Conservation (phyloP, 2,888 invertebrate species). For the Polia nebulosa region DNA sequence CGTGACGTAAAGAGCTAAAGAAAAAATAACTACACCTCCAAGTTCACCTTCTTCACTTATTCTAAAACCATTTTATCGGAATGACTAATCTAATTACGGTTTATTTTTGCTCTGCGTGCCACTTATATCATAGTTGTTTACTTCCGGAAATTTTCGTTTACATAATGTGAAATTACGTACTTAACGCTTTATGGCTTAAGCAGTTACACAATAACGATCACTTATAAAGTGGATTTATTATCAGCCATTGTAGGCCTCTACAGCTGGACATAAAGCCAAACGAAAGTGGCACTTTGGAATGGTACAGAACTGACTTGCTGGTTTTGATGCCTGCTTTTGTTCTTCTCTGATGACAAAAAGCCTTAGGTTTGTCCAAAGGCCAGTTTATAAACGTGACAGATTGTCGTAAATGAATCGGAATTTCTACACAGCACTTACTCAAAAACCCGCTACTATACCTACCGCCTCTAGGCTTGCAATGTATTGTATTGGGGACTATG, state of each 20-base stretch:
- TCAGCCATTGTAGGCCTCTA: background rate
- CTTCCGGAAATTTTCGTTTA: constrained; percentile 30
- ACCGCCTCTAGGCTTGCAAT: too few relatives aligned
- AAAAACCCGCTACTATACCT: too few relatives aligned
- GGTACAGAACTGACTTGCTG: background rate
- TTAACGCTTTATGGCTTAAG: constrained; percentile 8
- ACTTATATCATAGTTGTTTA: constrained; percentile 24
- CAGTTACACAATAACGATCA: constrained; percentile 16
- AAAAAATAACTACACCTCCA: background rate
- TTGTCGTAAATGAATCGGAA: too few relatives aligned
- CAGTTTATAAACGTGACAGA: too few relatives aligned
- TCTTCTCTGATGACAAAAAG: background rate
- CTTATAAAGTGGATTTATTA: background rate
- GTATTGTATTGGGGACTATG: too few relatives aligned
- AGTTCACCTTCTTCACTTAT: background rate
- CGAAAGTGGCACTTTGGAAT: background rate
- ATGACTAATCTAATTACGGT: constrained; percentile 1
- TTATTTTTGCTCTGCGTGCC: constrained; percentile 6
- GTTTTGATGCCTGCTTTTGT: background rate
- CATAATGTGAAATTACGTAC: constrained; percentile 18
- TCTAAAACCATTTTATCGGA: background rate
- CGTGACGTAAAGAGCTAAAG: background rate
- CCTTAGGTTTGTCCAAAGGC: too few relatives aligned
- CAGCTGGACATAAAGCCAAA: background rate
- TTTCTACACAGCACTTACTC: too few relatives aligned